Evolutionary conservation across 2,797 vertebrate genomes (phyloP).

Genomic region (Staurois parvus): DNA sequence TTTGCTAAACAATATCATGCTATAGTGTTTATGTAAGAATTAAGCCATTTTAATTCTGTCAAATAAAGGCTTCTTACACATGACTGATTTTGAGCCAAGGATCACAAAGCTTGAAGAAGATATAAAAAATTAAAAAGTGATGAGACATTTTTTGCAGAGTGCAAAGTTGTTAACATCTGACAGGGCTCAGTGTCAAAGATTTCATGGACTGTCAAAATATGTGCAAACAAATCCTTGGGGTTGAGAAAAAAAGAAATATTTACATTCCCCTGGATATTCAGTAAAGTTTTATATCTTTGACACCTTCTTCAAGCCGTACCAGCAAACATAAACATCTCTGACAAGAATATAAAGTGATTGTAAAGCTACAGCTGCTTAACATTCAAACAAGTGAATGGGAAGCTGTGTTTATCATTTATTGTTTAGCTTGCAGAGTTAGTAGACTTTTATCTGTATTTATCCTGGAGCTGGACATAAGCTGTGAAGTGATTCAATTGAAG

Average conservation of each 20-base stretch:
- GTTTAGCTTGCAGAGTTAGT: constrained; percentile 50
- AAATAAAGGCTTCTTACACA: background rate
- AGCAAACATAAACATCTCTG: constrained; percentile 81
- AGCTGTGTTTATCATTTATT: constrained; percentile 51
- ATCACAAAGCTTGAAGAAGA: constrained; percentile 62
- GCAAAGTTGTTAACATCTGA: constrained; percentile 82
- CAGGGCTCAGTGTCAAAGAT: constrained; percentile 89
- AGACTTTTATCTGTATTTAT: constrained; percentile 53
- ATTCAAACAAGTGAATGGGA: constrained; percentile 62
- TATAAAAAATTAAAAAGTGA: constrained; percentile 73
- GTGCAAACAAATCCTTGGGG: constrained; percentile 85
- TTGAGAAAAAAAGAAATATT: constrained; percentile 82
- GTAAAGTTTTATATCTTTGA: constrained; percentile 86
- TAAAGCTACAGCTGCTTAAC: constrained; percentile 78
- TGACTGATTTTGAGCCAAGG: constrained; percentile 13
- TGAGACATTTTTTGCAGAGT: constrained; percentile 72
- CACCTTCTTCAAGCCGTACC: constrained; percentile 84
- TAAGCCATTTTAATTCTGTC: background rate
- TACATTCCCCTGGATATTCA: constrained; percentile 83
- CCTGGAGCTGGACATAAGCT: constrained; percentile 55
- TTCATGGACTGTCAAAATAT: constrained; percentile 87
- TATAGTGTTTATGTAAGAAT: constrained; percentile 4
- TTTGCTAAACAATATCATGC: background rate
- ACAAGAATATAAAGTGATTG: constrained; percentile 85
- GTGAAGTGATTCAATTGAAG: constrained; percentile 46